Conservation (phyloP, 2,888 invertebrate species). For the Cerastis leucographa region DNA sequence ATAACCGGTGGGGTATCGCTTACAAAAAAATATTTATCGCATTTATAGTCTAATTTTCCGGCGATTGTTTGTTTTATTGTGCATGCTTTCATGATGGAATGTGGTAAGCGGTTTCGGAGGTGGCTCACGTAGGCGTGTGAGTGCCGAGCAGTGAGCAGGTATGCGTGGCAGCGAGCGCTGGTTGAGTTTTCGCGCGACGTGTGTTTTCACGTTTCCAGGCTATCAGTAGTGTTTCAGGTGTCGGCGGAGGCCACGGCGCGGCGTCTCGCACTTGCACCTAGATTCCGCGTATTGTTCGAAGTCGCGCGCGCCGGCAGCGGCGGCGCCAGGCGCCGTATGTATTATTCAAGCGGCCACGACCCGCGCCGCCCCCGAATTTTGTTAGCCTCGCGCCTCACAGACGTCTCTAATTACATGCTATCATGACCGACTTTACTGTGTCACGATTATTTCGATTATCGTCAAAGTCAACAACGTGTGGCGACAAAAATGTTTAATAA, state of each 20-base stretch:
- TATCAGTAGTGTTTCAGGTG: conserved; percentile 70
- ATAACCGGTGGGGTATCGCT: conserved; percentile 75
- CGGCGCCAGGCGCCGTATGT: conserved; percentile 82
- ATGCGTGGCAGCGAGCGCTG: conserved; percentile 14
- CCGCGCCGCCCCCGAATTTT: conserved; percentile 86
- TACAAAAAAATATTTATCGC: conserved; percentile 72
- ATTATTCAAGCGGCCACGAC: conserved; percentile 87
- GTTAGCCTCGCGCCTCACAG: conserved; percentile 80
- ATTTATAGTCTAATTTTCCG: conserved; percentile 59
- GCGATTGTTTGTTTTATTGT: conserved; percentile 59
- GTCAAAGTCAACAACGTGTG: conserved; percentile 77
- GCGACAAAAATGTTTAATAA: conserved; percentile 67
- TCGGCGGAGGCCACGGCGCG: conserved; percentile 61
- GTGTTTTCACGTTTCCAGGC: conserved; percentile 69
- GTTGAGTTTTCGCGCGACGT: conserved; percentile 60
- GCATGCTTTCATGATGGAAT: conserved; percentile 53
- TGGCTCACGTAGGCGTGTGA: conserved; percentile 40
- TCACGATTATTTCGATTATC: conserved; percentile 81
- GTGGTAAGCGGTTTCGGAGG: conserved; percentile 53
- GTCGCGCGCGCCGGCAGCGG: conserved; percentile 66
- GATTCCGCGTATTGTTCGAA: conserved; percentile 79
- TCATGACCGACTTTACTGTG: conserved; percentile 84
- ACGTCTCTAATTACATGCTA: conserved; percentile 86
- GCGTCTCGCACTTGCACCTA: conserved; percentile 74
- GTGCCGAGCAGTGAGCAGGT: conserved; percentile 2